These are phyloP conservation scores for Abrostola triplasia DNA, from an alignment of 2,888 invertebrate genomes.

Conservation along the genomic window DNA sequence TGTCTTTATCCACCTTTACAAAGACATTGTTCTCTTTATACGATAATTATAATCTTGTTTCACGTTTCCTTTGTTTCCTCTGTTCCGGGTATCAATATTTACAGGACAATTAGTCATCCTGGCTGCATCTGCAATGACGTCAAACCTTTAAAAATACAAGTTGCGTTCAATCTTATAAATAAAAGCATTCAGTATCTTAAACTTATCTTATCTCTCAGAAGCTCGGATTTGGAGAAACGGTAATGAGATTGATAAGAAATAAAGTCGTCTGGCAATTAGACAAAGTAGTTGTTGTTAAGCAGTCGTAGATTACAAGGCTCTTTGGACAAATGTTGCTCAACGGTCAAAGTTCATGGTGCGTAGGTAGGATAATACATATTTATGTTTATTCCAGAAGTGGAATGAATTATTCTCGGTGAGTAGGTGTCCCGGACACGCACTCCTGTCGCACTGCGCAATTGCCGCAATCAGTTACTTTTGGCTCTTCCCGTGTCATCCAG, in stretches of 20 bases:
- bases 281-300: too few species aligned
- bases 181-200: too few species aligned
- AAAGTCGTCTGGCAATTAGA: too few species aligned
- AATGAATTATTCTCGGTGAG: conserved; percentile 30
- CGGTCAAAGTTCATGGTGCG: conserved; percentile 41
- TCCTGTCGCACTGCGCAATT: conserved; percentile 37
- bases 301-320: too few species aligned
- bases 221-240: too few species aligned
- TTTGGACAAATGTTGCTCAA: too few species aligned
- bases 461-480: conserved; percentile 32
- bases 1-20: neutral
- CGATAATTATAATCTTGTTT: neutral
- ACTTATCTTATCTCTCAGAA: too few species aligned
- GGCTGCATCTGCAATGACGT: too few species aligned
- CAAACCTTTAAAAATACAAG: too few species aligned
- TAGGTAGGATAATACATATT: too few species aligned
- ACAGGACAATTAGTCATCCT: neutral
- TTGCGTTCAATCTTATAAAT: too few species aligned
- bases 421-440: conserved; percentile 39
- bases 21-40: conserved; percentile 5
- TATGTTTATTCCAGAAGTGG: conserved; percentile 21
- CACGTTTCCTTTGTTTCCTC: neutral
- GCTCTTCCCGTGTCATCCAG: conserved; percentile 28
- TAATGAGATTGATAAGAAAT: too few species aligned
- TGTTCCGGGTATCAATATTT: neutral